phyloP scores from a whole-genome alignment of 2,113 vertebrate genomes.

The Sinocyclocheilus anophthalmus region DNA sequence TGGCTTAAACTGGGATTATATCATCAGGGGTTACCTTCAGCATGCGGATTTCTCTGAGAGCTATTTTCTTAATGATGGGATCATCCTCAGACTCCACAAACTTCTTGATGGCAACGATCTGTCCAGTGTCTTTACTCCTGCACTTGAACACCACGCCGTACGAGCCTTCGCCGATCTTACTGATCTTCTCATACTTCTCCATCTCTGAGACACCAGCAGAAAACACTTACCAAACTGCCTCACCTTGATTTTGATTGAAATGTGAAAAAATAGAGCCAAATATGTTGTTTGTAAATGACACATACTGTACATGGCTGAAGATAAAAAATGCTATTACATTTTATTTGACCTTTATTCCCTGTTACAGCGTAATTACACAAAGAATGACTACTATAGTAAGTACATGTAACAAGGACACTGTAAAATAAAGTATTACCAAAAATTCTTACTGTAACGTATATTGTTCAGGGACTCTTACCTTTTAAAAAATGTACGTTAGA shows the following conservation, averaged over 20 bases:
- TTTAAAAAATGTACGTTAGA: not conserved
- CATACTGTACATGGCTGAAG: not conserved
- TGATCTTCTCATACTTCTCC: slow-evolving; percentile 95
- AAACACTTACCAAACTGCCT: not conserved
- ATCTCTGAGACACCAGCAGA: slow-evolving; percentile 65
- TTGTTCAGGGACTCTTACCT: not conserved
- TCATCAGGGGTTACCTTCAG: slow-evolving; percentile 80
- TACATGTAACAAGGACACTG: not conserved
- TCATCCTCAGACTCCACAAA: slow-evolving; percentile 95
- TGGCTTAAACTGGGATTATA: not conserved
- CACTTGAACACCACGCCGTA: slow-evolving; percentile 97
- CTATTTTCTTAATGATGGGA: slow-evolving; percentile 91
- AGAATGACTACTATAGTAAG: not conserved
- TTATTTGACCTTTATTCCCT: not conserved
- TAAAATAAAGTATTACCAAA: not conserved
- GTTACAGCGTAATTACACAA: not conserved
- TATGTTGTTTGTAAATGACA: not conserved
- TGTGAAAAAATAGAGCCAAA: not conserved
- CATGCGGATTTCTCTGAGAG: slow-evolving; percentile 91
- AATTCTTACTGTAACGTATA: not conserved
- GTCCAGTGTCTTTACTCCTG: slow-evolving; percentile 87
- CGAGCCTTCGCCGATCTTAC: slow-evolving; percentile 92
- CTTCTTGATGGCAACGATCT: slow-evolving; percentile 94
- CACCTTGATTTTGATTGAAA: not conserved
- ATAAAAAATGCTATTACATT: not conserved